phyloP scores from a whole-genome alignment of 2,113 vertebrate genomes.

The Pelobates fuscus region DNA sequence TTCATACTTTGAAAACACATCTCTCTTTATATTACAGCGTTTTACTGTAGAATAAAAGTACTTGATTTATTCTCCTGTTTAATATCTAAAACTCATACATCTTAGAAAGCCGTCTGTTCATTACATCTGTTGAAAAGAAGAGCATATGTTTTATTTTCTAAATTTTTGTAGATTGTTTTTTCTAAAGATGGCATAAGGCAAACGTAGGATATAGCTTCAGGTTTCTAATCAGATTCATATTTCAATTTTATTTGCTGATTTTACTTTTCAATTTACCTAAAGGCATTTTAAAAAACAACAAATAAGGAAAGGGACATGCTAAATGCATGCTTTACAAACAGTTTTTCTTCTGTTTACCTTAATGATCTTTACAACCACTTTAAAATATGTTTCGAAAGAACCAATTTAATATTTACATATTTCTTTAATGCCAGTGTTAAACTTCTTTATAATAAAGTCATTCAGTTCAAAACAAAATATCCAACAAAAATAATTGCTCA shows the following conservation, averaged over 20 bases:
- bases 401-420: no score
- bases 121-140: slow-evolving; percentile 35
- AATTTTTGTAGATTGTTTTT: slow-evolving; percentile 35
- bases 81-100: slow-evolving; percentile 46
- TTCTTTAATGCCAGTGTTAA: no score
- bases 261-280: background rate
- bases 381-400: background rate
- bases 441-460: no score
- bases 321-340: slow-evolving; percentile 24
- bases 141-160: slow-evolving; percentile 47
- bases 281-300: slow-evolving; percentile 21
- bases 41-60: slow-evolving; percentile 15
- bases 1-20: slow-evolving; percentile 20
- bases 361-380: background rate
- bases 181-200: slow-evolving; percentile 34
- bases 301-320: slow-evolving; percentile 15
- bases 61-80: slow-evolving; percentile 22
- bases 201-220: slow-evolving; percentile 28
- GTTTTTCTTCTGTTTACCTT: slow-evolving; percentile 20
- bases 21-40: slow-evolving; percentile 8
- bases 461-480: no score
- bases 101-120: slow-evolving; percentile 40
- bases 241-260: slow-evolving; percentile 26
- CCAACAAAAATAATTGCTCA: no score
- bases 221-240: slow-evolving; percentile 28